Conservation (phyloP, 1,140 invertebrate species). For the Ceratosolen solmsi region DNA sequence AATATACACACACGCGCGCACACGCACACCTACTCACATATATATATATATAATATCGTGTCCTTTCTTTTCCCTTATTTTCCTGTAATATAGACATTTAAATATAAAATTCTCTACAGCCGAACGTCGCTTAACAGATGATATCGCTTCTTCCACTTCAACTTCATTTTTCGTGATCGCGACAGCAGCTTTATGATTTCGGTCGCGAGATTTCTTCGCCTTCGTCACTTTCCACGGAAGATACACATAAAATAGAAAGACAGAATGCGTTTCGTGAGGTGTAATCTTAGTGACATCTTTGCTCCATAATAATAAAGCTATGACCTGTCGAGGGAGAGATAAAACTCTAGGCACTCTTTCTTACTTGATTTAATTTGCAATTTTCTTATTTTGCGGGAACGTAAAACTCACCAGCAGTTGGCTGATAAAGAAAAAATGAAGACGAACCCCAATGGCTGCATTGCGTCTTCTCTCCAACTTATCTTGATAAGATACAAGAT, state of each 20-base stretch:
- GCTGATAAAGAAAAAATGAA: slow-evolving; percentile 55
- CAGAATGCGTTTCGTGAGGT: slow-evolving; percentile 11
- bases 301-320: slow-evolving; percentile 30
- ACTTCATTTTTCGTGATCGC: neutral
- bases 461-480: neutral
- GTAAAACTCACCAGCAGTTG: slow-evolving; percentile 52
- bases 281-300: slow-evolving; percentile 52
- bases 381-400: slow-evolving; percentile 53
- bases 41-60: no score
- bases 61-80: neutral
- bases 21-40: no score
- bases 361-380: slow-evolving; percentile 61
- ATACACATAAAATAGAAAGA: slow-evolving; percentile 2
- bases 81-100: slow-evolving; percentile 56
- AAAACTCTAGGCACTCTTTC: neutral
- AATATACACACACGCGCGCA: no score
- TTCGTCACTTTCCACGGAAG: neutral
- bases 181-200: slow-evolving; percentile 2
- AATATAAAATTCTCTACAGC: slow-evolving; percentile 60
- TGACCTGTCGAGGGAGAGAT: neutral
- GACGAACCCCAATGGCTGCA: slow-evolving; percentile 33
- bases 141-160: neutral
- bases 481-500: slow-evolving; percentile 6
- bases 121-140: slow-evolving; percentile 61
- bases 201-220: neutral